Conservation (phyloP, 2,797 vertebrate species). For the Eptatretus atami region DNA sequence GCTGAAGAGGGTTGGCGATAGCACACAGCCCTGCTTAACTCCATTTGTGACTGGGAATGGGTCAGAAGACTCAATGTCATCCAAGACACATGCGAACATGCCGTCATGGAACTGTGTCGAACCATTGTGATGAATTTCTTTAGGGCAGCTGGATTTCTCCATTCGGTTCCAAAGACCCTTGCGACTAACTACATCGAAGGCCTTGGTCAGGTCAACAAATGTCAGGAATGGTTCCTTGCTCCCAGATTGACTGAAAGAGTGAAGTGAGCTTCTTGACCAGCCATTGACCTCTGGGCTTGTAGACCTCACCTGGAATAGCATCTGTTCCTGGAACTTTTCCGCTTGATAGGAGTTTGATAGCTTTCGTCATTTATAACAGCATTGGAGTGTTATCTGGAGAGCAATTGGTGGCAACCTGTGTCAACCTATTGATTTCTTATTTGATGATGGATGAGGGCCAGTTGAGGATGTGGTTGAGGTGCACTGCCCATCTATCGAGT, state of each 20-base stretch:
- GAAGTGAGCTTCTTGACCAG: too few species aligned
- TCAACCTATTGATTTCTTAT: neutral
- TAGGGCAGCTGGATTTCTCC: neutral
- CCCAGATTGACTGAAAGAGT: too few species aligned
- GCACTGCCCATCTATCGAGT: neutral
- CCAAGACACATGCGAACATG: neutral
- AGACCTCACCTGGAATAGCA: too few species aligned
- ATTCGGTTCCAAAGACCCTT: neutral
- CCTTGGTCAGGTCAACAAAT: constrained; percentile 1
- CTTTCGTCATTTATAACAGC: too few species aligned
- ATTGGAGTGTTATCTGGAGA: neutral
- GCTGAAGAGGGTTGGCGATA: neutral
- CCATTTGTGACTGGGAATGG: neutral
- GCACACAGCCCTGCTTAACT: neutral
- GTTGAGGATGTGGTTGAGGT: neutral
- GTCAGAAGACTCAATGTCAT: neutral
- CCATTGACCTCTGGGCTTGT: too few species aligned
- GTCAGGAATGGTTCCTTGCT: neutral
- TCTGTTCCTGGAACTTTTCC: too few species aligned
- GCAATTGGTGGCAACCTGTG: neutral
- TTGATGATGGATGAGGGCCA: neutral
- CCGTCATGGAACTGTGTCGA: neutral
- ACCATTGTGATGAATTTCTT: neutral
- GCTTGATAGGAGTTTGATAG: too few species aligned
- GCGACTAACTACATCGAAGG: neutral